A percentile compares a stretch with the other conserved stretches of the same genome.
These are phyloP conservation scores for Hestina assimilis DNA, from an alignment of 1,140 invertebrate genomes.

Conservation along the genomic window DNA sequence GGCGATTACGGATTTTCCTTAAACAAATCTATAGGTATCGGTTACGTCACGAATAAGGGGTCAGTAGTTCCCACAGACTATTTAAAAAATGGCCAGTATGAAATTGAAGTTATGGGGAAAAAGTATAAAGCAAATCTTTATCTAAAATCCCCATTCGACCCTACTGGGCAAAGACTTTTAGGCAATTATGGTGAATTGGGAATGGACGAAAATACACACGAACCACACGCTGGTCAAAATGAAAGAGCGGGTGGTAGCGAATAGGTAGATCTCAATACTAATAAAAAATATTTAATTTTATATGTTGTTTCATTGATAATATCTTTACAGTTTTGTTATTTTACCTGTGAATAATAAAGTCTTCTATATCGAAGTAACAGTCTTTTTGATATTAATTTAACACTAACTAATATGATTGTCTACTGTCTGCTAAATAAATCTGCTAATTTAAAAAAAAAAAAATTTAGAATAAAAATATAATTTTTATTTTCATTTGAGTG, in stretches of 20 bases:
- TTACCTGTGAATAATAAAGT: too few relatives aligned
- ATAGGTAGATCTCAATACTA: slow-evolving; percentile 42
- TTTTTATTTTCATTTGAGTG: too few relatives aligned
- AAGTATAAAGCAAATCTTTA: slow-evolving; percentile 84
- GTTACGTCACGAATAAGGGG: slow-evolving; percentile 72
- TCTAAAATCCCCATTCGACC: slow-evolving; percentile 89
- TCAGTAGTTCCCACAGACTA: slow-evolving; percentile 82
- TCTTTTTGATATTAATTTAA: too few relatives aligned
- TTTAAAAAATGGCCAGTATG: slow-evolving; percentile 85
- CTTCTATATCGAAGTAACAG: too few relatives aligned
- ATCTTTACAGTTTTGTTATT: too few relatives aligned
- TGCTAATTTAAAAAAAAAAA: too few relatives aligned
- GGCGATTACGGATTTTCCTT: slow-evolving; percentile 89
- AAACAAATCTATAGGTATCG: slow-evolving; percentile 82
- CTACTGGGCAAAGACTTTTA: slow-evolving; percentile 75
- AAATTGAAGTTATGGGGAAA: slow-evolving; percentile 88
- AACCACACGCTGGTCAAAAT: slow-evolving; percentile 74
- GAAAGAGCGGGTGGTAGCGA: slow-evolving; percentile 70
- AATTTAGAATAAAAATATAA: too few relatives aligned
- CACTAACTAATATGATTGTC: too few relatives aligned
- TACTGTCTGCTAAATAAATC: too few relatives aligned
- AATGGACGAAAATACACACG: slow-evolving; percentile 65
- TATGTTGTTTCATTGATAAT: too few relatives aligned
- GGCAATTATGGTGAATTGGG: slow-evolving; percentile 67
- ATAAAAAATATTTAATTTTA: slow-evolving; percentile 3